Evolutionary conservation across 2,888 invertebrate species (phyloP).

Genomic region (Timema podura): DNA sequence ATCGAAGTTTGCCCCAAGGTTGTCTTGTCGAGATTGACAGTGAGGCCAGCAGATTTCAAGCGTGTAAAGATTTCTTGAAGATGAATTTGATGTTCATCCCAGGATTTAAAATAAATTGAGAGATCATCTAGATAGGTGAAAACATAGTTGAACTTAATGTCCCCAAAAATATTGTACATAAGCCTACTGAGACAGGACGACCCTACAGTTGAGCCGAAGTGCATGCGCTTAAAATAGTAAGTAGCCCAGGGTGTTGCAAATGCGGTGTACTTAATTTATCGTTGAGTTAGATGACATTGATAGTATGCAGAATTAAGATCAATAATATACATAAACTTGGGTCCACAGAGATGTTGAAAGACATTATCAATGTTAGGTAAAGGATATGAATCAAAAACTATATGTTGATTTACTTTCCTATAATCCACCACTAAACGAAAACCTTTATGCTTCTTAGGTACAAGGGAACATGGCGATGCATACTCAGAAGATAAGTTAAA

Average conservation of each 20-base stretch:
- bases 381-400: neutral
- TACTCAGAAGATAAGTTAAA: neutral
- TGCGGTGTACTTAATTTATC: neutral
- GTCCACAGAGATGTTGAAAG: neutral
- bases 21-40: neutral
- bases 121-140: neutral
- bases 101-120: neutral
- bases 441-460: neutral
- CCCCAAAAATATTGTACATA: neutral
- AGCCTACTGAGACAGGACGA: neutral
- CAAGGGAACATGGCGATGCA: neutral
- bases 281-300: neutral
- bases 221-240: neutral
- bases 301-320: neutral
- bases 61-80: neutral
- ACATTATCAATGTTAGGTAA: neutral
- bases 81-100: neutral
- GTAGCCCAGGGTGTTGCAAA: neutral
- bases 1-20: neutral
- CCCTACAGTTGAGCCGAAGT: neutral
- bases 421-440: neutral
- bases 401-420: neutral
- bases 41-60: neutral
- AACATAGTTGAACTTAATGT: neutral
- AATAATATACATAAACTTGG: neutral